Base-by-base conservation (phyloP, 1,140 invertebrate species). In the Temnothorax longispinosus region DNA sequence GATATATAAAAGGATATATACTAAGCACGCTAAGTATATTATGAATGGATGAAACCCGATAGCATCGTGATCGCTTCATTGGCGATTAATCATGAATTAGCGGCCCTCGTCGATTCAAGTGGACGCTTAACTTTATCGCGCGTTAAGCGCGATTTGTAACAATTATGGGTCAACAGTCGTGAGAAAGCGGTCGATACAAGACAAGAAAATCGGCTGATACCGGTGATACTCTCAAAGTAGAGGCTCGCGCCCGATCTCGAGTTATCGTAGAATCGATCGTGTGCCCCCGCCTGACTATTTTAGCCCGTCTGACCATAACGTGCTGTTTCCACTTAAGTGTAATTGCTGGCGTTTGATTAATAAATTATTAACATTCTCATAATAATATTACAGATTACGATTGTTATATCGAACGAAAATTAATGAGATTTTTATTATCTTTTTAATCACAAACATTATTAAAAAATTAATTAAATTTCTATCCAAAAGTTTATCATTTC, bases 41-140 rank as follows among this genome's bases (percentile, higher is more conserved):
- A 47, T 47, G 41, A 77, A 50, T 69, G 41, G n/a, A 50, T 69
- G 41, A 21, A 44, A 60, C 15, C 35, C 21, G 44, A 80, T 52
- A 69, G 18, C 18, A n/a, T 60, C 27, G 52, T 15, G 35, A 72
- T 58, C 38, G 21, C 18, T 81, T 32, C 52, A 72, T 21, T 74
- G 69, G 32, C 44, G 41, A 84, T 84, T 84, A 84, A 84, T 81
- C 64, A 32, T 44, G 44, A 64, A 80, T 81, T 81, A 81, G 21
- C 35, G 21, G 35, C n/a, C n/a, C 35, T 50, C 32, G 44, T 0
- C 35, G 18, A 52, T 41, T 80, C 69, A 50, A 74, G 54, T 60
- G 13, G 54, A 21, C 8, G n/a, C n/a, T 74, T 21, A 52, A 47
- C 41, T 75, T 84, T 84, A 74, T 84, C 80, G 27, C 38, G 15